A percentile compares a stretch with the other conserved stretches of the same genome.
Conservation (phyloP, 2,113 vertebrate genomes). For the Pica pica region DNA sequence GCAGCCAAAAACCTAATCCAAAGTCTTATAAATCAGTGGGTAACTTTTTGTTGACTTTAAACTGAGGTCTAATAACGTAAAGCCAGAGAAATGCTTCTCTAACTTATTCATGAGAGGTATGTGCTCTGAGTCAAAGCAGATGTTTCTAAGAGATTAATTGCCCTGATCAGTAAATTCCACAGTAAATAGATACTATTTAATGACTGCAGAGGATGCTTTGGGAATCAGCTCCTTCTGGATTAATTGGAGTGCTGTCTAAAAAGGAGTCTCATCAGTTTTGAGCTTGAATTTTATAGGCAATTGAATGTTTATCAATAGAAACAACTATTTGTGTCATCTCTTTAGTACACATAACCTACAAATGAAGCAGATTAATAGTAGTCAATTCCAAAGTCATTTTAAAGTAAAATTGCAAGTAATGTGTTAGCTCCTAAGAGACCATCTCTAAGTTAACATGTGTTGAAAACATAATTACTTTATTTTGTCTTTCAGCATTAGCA, state of each 20-base stretch:
- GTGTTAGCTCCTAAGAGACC: background rate
- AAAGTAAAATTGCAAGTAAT: background rate
- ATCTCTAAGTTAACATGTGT: background rate
- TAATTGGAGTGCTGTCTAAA: background rate
- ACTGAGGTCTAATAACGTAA: background rate
- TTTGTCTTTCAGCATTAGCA: background rate
- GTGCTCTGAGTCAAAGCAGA: background rate
- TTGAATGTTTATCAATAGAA: background rate
- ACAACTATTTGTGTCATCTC: background rate
- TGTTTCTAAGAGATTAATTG: background rate
- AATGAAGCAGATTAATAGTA: background rate
- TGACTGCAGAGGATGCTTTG: background rate
- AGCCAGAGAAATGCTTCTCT: background rate
- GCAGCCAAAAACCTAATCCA: background rate
- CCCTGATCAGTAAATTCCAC: background rate
- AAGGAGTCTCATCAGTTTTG: background rate
- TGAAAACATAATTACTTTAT: constrained; percentile 23
- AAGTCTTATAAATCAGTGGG: background rate
- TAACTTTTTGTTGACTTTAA: background rate
- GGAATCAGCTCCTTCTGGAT: background rate
- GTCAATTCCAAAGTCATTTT: background rate
- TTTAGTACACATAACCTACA: background rate
- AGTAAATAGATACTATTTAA: background rate
- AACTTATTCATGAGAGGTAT: background rate
- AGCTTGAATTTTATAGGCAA: background rate